These are phyloP conservation scores for Watersipora subatra DNA, from an alignment of 1,140 invertebrate species.

Conservation along the genomic window DNA sequence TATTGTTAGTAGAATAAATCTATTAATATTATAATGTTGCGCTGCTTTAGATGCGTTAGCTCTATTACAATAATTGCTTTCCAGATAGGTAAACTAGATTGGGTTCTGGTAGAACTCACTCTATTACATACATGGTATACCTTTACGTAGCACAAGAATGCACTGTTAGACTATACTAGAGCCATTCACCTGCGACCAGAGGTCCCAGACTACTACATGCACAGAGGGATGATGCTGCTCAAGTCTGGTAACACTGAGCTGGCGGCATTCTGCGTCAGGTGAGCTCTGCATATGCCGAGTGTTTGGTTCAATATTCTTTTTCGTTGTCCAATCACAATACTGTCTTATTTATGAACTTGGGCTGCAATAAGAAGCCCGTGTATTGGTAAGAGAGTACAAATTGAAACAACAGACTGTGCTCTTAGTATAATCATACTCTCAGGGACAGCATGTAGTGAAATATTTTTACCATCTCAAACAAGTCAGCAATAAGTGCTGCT, in stretches of 20 bases:
- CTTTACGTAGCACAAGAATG: slow-evolving; percentile 29
- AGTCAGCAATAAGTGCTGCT: no score
- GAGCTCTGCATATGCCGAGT: slow-evolving; percentile 9
- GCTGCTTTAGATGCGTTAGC: no score
- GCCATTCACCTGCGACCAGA: slow-evolving; percentile 35
- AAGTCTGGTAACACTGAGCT: slow-evolving; percentile 33
- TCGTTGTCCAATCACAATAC: neutral
- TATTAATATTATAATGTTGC: neutral
- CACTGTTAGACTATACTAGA: slow-evolving; percentile 33
- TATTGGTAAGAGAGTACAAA: neutral
- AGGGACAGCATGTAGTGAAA: no score
- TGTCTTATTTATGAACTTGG: neutral
- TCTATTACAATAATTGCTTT: no score
- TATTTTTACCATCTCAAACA: no score
- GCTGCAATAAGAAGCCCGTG: neutral
- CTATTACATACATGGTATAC: no score
- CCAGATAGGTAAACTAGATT: no score
- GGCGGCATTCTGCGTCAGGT: slow-evolving; percentile 37
- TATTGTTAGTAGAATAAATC: neutral
- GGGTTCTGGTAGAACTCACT: no score
- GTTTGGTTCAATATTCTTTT: neutral
- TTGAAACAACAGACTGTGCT: no score
- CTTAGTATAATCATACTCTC: no score
- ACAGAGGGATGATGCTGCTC: slow-evolving; percentile 33
- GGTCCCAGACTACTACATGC: slow-evolving; percentile 35